phyloP scores from a whole-genome alignment of 1,140 invertebrate genomes.

The Brachionus sp. region DNA sequence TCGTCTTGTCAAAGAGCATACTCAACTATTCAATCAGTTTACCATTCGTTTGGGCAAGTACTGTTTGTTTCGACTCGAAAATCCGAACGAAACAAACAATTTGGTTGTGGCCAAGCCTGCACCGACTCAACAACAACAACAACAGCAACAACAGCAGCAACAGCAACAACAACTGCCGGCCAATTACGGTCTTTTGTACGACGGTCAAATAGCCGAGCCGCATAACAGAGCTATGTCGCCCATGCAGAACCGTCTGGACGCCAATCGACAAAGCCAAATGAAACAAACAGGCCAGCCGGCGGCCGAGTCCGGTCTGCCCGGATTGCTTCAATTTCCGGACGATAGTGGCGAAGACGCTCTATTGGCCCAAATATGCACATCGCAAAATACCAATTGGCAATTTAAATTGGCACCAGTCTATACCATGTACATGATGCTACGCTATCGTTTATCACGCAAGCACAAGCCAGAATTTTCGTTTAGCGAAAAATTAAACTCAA shows the following conservation, averaged over 20 bases:
- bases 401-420: conserved; percentile 83
- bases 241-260: background rate
- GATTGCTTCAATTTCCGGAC: conserved; percentile 24
- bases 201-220: conserved; percentile 7
- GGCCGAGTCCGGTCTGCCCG: conserved; percentile 8
- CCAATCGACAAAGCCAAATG: background rate
- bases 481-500: conserved; percentile 79
- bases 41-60: conserved; percentile 68
- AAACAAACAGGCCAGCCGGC: background rate
- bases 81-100: conserved; percentile 65
- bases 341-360: conserved; percentile 11
- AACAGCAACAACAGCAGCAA: background rate
- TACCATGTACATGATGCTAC: conserved; percentile 83
- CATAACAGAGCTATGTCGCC: background rate
- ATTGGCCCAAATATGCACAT: conserved; percentile 3
- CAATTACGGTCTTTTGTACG: conserved; percentile 37
- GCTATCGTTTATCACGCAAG: conserved; percentile 83
- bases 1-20: conserved; percentile 83
- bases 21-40: conserved; percentile 71
- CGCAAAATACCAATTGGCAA: conserved; percentile 51
- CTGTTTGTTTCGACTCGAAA: conserved; percentile 86
- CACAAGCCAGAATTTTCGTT: conserved; percentile 85
- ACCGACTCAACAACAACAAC: background rate
- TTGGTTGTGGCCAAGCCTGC: background rate
- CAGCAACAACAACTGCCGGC: background rate